A percentile compares a stretch with the other conserved stretches of the same genome.
phyloP scores from a whole-genome alignment of 2,888 invertebrate genomes.

The Agrenia bidenticulata region DNA sequence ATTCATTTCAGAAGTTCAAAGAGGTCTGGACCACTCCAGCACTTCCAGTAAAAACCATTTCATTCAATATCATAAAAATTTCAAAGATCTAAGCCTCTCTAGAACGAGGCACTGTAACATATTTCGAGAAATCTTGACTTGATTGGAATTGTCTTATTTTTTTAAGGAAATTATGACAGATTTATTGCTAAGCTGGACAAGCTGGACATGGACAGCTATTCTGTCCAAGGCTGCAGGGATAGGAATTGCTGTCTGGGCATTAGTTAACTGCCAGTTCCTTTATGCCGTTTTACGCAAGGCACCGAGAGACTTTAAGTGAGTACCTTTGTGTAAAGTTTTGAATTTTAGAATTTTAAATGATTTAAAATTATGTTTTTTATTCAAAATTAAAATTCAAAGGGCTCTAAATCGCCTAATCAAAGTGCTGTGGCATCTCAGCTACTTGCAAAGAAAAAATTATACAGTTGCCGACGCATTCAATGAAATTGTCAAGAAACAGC shows the following conservation, averaged over 20 bases:
- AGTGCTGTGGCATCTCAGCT: constrained; percentile 21
- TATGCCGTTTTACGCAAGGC: constrained; percentile 32
- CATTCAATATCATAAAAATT: no score
- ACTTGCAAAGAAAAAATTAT: constrained; percentile 28
- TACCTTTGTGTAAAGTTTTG: background rate
- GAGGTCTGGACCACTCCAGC: no score
- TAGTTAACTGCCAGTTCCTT: constrained; percentile 25
- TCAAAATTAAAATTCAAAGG: constrained; percentile 11
- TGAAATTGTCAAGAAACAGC: constrained; percentile 70
- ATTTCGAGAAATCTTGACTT: no score
- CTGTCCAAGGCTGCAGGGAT: background rate
- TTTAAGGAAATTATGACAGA: no score
- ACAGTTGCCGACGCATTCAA: constrained; percentile 34
- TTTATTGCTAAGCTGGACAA: no score
- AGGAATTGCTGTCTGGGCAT: constrained; percentile 21
- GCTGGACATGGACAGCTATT: no score
- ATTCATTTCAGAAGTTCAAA: no score
- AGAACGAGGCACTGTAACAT: no score
- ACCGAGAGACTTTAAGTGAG: constrained; percentile 35
- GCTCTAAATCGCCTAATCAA: constrained; percentile 26
- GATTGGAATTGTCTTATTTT: no score
- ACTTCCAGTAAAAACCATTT: no score
- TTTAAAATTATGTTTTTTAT: background rate
- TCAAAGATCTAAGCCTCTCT: no score
- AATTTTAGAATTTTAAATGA: background rate